These are phyloP conservation scores for Heliconius sara DNA, from an alignment of 2,888 invertebrate genomes.

Conservation along the genomic window DNA sequence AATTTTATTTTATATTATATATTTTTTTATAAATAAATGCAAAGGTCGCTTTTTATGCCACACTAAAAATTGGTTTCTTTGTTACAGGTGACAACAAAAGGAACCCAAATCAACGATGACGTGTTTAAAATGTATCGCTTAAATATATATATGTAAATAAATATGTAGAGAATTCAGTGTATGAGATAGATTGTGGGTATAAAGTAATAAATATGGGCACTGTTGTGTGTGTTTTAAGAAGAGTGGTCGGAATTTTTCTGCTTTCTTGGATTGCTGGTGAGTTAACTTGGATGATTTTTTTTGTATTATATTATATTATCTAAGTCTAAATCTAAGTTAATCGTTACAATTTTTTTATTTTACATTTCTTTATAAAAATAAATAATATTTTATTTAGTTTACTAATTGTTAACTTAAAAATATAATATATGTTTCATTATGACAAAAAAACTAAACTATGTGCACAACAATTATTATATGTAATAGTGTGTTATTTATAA, in stretches of 20 bases:
- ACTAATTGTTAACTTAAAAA: background rate
- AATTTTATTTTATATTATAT: conserved; percentile 29
- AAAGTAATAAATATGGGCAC: conserved; percentile 63
- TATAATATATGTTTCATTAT: too few relatives aligned
- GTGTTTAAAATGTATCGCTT: conserved; percentile 46
- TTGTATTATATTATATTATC: background rate
- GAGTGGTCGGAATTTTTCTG: conserved; percentile 60
- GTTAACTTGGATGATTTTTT: conserved; percentile 45
- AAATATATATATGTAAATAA: conserved; percentile 37
- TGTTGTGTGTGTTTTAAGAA: conserved; percentile 54
- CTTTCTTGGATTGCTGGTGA: conserved; percentile 72
- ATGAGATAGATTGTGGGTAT: conserved; percentile 39
- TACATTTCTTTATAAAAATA: too few relatives aligned
- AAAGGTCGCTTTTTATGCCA: conserved; percentile 45
- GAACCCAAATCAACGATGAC: conserved; percentile 50
- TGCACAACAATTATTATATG: too few relatives aligned
- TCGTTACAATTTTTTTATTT: background rate
- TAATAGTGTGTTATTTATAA: too few relatives aligned
- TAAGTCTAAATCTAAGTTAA: background rate
- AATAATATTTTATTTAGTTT: background rate
- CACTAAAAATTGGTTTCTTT: conserved; percentile 60
- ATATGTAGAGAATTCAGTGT: conserved; percentile 48
- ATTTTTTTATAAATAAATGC: conserved; percentile 36
- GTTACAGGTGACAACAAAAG: conserved; percentile 64
- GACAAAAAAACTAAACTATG: too few relatives aligned